A percentile compares a stretch with the other conserved stretches of the same genome.
These are phyloP conservation scores for Campoletis raptor DNA, from an alignment of 2,888 invertebrate species.

Conservation along the genomic window DNA sequence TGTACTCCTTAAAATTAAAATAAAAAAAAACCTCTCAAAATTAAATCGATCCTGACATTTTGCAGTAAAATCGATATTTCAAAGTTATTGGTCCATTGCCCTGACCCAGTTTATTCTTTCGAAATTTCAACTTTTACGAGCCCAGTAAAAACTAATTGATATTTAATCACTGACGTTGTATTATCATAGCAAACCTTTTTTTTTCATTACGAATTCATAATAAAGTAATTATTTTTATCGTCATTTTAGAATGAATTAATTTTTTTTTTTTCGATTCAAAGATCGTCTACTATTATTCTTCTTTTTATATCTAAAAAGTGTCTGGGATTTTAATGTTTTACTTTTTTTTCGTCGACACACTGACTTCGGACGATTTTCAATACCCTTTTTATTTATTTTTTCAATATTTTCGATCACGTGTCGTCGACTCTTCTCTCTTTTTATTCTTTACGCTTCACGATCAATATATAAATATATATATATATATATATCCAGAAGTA, in stretches of 20 bases:
- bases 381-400: not conserved
- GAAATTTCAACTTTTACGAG: not conserved
- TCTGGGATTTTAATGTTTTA: not conserved
- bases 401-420: not conserved
- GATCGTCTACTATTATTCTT: not conserved
- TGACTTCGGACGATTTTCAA: not conserved
- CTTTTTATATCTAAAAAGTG: not conserved
- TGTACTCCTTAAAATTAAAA: not conserved
- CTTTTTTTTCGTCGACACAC: not conserved
- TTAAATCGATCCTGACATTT: not conserved
- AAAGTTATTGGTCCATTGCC: slow-evolving; percentile 4
- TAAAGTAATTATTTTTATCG: not conserved
- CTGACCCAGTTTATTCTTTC: not conserved
- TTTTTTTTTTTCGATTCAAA: not conserved
- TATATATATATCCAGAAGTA: not conserved
- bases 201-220: not conserved
- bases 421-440: not conserved
- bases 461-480: not conserved
- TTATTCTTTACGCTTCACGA: not conserved
- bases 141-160: not conserved
- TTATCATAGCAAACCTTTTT: not conserved
- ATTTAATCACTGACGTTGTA: not conserved
- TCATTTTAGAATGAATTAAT: not conserved
- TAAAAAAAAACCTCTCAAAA: not conserved
- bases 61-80: not conserved